phyloP scores from a whole-genome alignment of 2,888 invertebrate species.

The Epinotia brunnichana region DNA sequence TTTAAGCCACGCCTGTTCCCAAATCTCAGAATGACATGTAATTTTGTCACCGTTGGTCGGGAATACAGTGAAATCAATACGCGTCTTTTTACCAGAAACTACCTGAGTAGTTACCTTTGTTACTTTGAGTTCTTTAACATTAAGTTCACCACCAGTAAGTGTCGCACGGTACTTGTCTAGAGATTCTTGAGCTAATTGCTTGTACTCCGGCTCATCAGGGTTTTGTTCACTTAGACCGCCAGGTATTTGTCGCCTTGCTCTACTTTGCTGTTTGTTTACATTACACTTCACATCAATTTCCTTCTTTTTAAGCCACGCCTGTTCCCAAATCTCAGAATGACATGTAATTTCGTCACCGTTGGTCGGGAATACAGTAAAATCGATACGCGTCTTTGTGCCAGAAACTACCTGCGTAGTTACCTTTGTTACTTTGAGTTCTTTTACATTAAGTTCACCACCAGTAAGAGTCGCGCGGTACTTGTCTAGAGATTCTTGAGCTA shows the following conservation, averaged over 20 bases:
- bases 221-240: constrained; percentile 45
- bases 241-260: constrained; percentile 11
- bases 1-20: constrained; percentile 50
- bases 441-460: constrained; percentile 7
- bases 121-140: constrained; percentile 46
- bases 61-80: constrained; percentile 49
- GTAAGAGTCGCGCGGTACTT: constrained; percentile 48
- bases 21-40: constrained; percentile 46
- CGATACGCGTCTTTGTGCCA: constrained; percentile 50
- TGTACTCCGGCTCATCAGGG: constrained; percentile 50
- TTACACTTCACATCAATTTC: constrained; percentile 37
- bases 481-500: constrained; percentile 53
- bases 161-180: constrained; percentile 50
- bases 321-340: constrained; percentile 43
- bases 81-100: constrained; percentile 51
- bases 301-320: constrained; percentile 2
- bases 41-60: constrained; percentile 32
- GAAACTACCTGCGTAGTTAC: constrained; percentile 56
- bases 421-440: constrained; percentile 54
- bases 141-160: constrained; percentile 35
- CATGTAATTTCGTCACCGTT: constrained; percentile 16
- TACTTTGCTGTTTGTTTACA: not conserved
- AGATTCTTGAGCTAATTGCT: constrained; percentile 52
- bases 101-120: constrained; percentile 51
- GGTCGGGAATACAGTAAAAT: constrained; percentile 47